A percentile compares a stretch with the other conserved stretches of the same genome.
Evolutionary conservation across 2,888 invertebrate species (phyloP).

Genomic region (Leptopilina myrica): DNA sequence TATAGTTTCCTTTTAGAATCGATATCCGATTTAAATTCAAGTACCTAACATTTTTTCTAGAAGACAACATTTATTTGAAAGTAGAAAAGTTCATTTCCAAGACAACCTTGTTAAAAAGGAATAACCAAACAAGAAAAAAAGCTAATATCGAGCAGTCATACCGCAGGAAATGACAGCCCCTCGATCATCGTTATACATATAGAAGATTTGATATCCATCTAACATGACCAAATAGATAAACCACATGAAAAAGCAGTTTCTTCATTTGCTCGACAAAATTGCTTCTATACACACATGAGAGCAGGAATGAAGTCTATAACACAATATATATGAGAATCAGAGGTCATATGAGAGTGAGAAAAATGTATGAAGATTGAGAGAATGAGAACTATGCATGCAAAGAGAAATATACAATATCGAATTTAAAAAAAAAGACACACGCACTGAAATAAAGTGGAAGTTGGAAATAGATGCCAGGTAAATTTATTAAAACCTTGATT

Average conservation of each 20-base stretch:
- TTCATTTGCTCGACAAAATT: neutral
- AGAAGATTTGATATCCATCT: neutral
- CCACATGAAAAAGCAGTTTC: neutral
- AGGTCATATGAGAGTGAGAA: neutral
- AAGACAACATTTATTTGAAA: no score
- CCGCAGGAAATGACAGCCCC: neutral
- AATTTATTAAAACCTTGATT: slow-evolving; percentile 55
- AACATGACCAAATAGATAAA: neutral
- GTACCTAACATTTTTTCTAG: no score
- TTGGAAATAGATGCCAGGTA: slow-evolving; percentile 15
- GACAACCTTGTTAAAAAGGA: no score
- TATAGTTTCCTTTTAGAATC: no score
- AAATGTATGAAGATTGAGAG: slow-evolving; percentile 29
- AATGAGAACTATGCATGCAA: slow-evolving; percentile 33
- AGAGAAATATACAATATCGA: neutral
- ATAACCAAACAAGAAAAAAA: no score
- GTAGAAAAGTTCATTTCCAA: no score
- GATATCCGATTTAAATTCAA: no score
- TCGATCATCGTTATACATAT: slow-evolving; percentile 4
- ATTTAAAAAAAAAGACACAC: neutral
- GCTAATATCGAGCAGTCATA: neutral
- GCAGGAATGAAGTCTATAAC: neutral
- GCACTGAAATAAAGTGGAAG: slow-evolving; percentile 3
- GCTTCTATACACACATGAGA: neutral
- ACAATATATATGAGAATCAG: slow-evolving; percentile 10